Base-by-base conservation (phyloP, 2,113 vertebrate species). In the Notarius lentiginosus region DNA sequence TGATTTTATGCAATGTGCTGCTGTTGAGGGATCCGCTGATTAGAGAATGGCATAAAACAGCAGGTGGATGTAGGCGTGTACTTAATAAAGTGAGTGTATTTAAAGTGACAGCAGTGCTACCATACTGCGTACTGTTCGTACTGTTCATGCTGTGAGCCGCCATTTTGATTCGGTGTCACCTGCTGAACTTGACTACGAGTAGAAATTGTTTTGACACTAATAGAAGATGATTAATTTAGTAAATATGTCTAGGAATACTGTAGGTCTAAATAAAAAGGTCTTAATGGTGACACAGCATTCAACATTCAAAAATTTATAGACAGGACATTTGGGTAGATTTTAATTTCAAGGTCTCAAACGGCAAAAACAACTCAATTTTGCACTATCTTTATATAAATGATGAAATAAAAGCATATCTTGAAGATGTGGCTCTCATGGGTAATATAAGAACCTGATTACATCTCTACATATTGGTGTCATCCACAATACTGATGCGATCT, bases 401-500 rank as follows among this genome's bases (percentile, higher is more conserved):
- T n/a, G 41, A 47, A 75, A 75, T 24, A 12, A 76, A 51, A 12
- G 3, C 73, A 51, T 24, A 12, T 55, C 1, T 27, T n/a, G 75
- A 77, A n/a, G 75, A 77, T 77, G 55, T 17, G 24, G 24, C 22
- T 14, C 51, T 77, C 75, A 27, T 0, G 17, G 10, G 7, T 7
- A 30, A 60, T 49, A 68, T 47, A 41, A 6, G 20, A 15, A 15
- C 34, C 17, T 49, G 55, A 51, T 85, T 49, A 9, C 34, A 63
- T 63, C 58, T 27, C 22, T 27, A 60, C 41, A 82, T 83, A 63
- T 76, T 75, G 55, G 68, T 34, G 66, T 75, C 85, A 87, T 82
- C 47, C 63, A 81, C 53, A 70, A 58, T 22, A 17, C 76, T 81
- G 77, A 86, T 81, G 77, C n/a, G 53, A 81, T 81, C 61, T 60